Conservation (phyloP, 2,797 vertebrate species). For the Gastrophryne carolinensis region DNA sequence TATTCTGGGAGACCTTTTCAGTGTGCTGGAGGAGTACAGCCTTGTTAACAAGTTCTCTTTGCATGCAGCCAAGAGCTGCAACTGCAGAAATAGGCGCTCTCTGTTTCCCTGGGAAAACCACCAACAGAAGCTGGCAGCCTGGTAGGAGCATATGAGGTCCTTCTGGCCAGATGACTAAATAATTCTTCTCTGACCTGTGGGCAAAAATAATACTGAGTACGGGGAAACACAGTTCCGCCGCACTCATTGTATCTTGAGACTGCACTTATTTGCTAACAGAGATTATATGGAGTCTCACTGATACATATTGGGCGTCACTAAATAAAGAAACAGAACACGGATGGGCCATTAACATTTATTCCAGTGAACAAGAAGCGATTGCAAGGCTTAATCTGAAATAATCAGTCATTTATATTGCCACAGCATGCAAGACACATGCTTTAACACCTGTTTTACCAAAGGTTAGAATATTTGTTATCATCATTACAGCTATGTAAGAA, state of each 20-base stretch:
- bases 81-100: constrained; percentile 11
- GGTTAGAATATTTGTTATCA: too few relatives aligned
- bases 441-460: too few relatives aligned
- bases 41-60: constrained; percentile 27
- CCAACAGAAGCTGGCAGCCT: not conserved
- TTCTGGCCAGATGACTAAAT: not conserved
- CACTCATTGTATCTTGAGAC: not conserved
- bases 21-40: not conserved
- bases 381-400: not conserved
- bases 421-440: too few relatives aligned
- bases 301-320: not conserved
- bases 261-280: not conserved
- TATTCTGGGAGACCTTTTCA: too few relatives aligned
- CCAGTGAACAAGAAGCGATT: not conserved
- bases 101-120: constrained; percentile 5
- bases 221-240: not conserved
- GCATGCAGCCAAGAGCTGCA: constrained; percentile 25
- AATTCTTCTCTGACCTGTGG: not conserved
- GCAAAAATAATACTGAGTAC: not conserved
- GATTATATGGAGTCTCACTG: not conserved
- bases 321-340: not conserved
- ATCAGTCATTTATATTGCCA: too few relatives aligned
- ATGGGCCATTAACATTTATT: not conserved
- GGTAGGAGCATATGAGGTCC: constrained; percentile 21
- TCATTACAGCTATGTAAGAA: too few relatives aligned